phyloP scores from a whole-genome alignment of 2,113 vertebrate genomes.

The Craseonycteris thonglongyai region DNA sequence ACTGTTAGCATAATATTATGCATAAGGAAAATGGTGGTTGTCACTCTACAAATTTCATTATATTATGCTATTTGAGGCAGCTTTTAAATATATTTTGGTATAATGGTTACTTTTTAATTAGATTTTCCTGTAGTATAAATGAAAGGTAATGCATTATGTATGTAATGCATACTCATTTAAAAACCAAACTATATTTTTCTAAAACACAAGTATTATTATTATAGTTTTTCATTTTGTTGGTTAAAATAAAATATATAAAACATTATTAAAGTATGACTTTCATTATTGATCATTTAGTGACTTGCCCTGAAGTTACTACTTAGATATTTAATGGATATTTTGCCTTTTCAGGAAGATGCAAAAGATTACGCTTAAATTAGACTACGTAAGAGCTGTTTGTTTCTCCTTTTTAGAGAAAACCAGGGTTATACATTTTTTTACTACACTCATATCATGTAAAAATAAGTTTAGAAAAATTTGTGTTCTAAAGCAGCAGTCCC shows the following conservation, averaged over 20 bases:
- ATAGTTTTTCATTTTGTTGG: slow-evolving; percentile 23
- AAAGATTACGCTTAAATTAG: not conserved
- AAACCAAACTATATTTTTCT: slow-evolving; percentile 15
- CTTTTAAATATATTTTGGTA: slow-evolving; percentile 4
- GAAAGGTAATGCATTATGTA: not conserved
- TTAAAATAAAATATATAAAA: slow-evolving; percentile 16
- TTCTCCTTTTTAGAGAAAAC: not conserved
- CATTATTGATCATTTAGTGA: slow-evolving; percentile 4
- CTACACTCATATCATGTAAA: not conserved
- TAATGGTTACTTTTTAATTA: slow-evolving; percentile 44
- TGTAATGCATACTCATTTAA: slow-evolving; percentile 15
- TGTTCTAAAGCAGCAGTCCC: not conserved
- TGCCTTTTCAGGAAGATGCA: not conserved
- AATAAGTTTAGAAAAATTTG: slow-evolving; percentile 18
- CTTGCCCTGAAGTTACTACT: not conserved
- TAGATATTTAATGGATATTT: not conserved
- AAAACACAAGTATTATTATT: not conserved
- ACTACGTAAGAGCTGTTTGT: not conserved
- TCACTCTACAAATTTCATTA: not conserved
- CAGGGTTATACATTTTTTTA: not conserved
- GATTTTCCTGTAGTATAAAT: not conserved
- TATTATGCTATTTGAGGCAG: not conserved
- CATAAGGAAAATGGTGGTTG: not conserved
- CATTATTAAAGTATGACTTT: not conserved
- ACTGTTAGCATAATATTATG: slow-evolving; percentile 15